These are phyloP conservation scores for Cebus imitator DNA, from an alignment of 2,113 vertebrate species.

Conservation along the genomic window DNA sequence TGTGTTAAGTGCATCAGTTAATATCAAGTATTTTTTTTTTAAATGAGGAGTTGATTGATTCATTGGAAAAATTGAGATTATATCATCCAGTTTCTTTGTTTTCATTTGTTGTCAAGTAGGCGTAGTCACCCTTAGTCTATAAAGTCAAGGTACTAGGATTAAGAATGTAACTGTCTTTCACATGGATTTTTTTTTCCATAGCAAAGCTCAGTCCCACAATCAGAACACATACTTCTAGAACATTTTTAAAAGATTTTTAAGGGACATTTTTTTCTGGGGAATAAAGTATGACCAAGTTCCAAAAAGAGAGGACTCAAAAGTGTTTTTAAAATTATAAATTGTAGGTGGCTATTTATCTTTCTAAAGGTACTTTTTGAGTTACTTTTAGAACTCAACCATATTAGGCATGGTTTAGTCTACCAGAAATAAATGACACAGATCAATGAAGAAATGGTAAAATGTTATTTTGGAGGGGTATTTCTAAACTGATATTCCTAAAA, in stretches of 20 bases:
- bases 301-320: conserved; percentile 11
- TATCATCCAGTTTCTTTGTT: neutral
- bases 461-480: conserved; percentile 41
- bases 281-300: neutral
- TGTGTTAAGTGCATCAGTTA: neutral
- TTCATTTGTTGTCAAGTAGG: neutral
- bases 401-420: conserved; percentile 48
- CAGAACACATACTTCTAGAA: neutral
- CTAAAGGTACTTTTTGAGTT: conserved; percentile 24
- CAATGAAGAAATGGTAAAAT: conserved; percentile 28
- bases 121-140: neutral
- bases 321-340: neutral
- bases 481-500: conserved; percentile 9
- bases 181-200: neutral
- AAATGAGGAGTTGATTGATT: neutral
- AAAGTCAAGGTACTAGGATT: neutral
- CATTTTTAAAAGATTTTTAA: neutral
- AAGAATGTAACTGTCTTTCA: neutral
- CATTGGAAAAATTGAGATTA: neutral
- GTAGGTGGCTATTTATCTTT: neutral
- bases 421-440: conserved; percentile 49
- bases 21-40: neutral
- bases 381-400: conserved; percentile 49
- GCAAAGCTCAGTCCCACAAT: neutral
- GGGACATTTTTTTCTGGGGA: neutral